Conservation (phyloP, 2,888 invertebrate genomes). For the Aleiodes alternator region DNA sequence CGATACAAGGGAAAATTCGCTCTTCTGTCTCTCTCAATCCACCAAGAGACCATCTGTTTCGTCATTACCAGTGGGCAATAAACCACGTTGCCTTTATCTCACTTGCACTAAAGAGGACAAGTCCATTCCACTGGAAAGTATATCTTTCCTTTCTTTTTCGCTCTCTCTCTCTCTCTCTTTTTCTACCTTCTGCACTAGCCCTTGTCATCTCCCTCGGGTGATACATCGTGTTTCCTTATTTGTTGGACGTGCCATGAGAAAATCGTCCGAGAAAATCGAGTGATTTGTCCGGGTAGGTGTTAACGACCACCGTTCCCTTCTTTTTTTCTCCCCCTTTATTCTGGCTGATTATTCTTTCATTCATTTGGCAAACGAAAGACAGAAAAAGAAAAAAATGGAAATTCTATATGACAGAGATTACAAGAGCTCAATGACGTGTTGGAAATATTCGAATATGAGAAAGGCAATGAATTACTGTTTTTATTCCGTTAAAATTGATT, state of each 20-base stretch:
- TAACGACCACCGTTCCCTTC: slow-evolving; percentile 63
- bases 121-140: slow-evolving; percentile 24
- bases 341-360: slow-evolving; percentile 4
- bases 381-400: background rate
- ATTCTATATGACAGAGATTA: background rate
- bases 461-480: too few species aligned
- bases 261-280: slow-evolving; percentile 75
- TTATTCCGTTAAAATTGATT: background rate
- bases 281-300: slow-evolving; percentile 74
- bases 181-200: slow-evolving; percentile 39
- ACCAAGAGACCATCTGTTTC: slow-evolving; percentile 74
- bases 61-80: slow-evolving; percentile 74
- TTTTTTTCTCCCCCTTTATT: background rate
- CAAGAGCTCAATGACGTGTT: too few species aligned
- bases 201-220: slow-evolving; percentile 73
- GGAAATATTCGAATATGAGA: too few species aligned
- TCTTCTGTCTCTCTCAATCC: slow-evolving; percentile 58
- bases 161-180: too few species aligned
- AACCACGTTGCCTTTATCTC: slow-evolving; percentile 65
- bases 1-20: slow-evolving; percentile 46
- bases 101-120: slow-evolving; percentile 38
- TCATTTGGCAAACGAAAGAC: background rate
- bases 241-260: slow-evolving; percentile 73
- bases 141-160: slow-evolving; percentile 1
- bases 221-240: slow-evolving; percentile 75